These are phyloP conservation scores for Mormyrus iriodes DNA, from an alignment of 2,113 vertebrate species.

Conservation along the genomic window DNA sequence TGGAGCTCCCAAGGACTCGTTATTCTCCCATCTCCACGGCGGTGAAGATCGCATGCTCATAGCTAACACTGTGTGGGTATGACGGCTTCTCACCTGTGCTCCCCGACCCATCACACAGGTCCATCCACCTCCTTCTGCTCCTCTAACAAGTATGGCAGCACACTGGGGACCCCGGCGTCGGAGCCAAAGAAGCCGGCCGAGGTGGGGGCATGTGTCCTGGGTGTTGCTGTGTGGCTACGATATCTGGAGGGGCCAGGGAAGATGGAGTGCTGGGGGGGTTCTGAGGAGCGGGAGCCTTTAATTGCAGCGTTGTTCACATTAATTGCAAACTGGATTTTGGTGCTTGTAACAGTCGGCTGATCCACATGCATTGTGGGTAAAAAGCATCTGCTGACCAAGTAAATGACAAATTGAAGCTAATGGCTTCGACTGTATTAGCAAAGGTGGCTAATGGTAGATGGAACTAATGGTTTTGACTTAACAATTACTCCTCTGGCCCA, in stretches of 20 bases:
- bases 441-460: neutral
- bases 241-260: neutral
- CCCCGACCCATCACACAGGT: slow-evolving; percentile 53
- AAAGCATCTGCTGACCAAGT: neutral
- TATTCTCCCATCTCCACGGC: neutral
- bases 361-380: neutral
- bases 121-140: slow-evolving; percentile 89
- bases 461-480: neutral
- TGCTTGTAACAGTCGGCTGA: neutral
- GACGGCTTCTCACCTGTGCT: neutral
- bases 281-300: neutral
- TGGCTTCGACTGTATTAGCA: neutral
- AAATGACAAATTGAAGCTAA: neutral
- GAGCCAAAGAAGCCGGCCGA: slow-evolving; percentile 89
- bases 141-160: slow-evolving; percentile 77
- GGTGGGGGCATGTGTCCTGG: slow-evolving; percentile 56
- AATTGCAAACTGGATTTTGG: neutral
- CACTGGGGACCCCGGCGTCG: slow-evolving; percentile 74
- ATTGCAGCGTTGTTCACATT: neutral
- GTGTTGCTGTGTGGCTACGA: slow-evolving; percentile 13
- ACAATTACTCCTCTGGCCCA: neutral
- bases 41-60: neutral
- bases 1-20: neutral
- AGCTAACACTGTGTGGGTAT: too few species aligned
- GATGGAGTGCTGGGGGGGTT: neutral